Evolutionary conservation across 2,113 vertebrate genomes (phyloP).

Genomic region (Paralichthys olivaceus): DNA sequence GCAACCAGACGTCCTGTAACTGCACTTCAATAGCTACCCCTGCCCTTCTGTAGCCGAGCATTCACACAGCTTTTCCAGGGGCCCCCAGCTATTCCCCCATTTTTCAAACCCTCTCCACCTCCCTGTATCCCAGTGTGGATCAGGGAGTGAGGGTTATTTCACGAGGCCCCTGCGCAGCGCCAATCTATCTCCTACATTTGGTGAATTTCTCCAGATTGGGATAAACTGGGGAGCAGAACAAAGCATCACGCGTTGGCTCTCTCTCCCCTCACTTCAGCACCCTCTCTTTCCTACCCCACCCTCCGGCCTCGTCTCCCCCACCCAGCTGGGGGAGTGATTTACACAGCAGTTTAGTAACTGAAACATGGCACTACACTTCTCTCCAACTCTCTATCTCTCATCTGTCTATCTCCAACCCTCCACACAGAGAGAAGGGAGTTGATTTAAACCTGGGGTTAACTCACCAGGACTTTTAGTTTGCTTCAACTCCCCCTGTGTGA

Average conservation of each 20-base stretch:
- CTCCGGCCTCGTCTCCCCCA: constrained; percentile 5
- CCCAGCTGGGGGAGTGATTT: constrained; percentile 79
- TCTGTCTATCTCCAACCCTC: constrained; percentile 49
- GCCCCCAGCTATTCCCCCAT: constrained; percentile 22
- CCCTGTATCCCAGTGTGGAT: constrained; percentile 79
- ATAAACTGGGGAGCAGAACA: constrained; percentile 88
- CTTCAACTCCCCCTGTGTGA: constrained; percentile 37
- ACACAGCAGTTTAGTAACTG: constrained; percentile 89
- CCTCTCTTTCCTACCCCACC: constrained; percentile 28
- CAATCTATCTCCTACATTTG: constrained; percentile 92
- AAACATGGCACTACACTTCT: constrained; percentile 57
- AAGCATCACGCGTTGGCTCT: constrained; percentile 78
- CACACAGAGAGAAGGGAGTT: constrained; percentile 57
- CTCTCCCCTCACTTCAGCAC: constrained; percentile 77
- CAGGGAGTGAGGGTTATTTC: constrained; percentile 91
- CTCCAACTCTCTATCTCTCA: constrained; percentile 3
- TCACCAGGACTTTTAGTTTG: constrained; percentile 55
- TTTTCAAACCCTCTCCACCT: constrained; percentile 72
- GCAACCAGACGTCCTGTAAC: background rate
- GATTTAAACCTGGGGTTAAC: constrained; percentile 71
- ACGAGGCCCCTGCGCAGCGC: constrained; percentile 86
- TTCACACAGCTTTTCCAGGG: constrained; percentile 76
- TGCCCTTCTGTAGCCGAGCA: no score
- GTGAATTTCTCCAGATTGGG: constrained; percentile 90
- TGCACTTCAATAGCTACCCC: background rate